Evolutionary conservation across 2,888 invertebrate species (phyloP), one percentile per base, ranked within the genome.

Genomic region (Steromphala cineraria): DNA sequence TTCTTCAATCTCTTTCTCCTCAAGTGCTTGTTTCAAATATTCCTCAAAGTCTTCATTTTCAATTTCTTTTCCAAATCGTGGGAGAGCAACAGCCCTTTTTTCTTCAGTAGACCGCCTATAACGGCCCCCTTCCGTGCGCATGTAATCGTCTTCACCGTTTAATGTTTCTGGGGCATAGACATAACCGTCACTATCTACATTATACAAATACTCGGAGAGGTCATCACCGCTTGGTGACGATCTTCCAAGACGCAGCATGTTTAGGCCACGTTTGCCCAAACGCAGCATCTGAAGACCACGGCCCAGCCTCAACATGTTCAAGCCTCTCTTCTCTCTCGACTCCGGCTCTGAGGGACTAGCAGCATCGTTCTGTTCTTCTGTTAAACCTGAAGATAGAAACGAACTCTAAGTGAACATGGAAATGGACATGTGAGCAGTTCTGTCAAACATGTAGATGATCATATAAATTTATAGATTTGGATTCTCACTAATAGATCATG

Each of bases 261-360:
- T 87, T 67, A 87, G 82, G 5, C 84, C 85, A 46, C 90, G 82
- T 80, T 90, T 90, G 8, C 90, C 90, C 17, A 90, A 82, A 4
- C 90, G 81, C 15, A 90, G 80, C 90, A 90, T 90, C 31, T 89
- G 87, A 28, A 90, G 83, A 4, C 89, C 89, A 19, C 90, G 84
- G 0, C 88, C 88, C 3, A 89, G 80, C 62, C 89, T 71, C 3
- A 88, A 81, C 89, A 89, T 89, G 75, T 85, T 87, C 2, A 88
- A 77, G 1, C 83, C 85, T 62, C 88, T 80, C 46, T 86, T 82
- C 5, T 87, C 87, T 78, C 87, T 84, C 67, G 80, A 80, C 31
- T 84, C 77, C 1, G 85, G 81, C 24, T 83, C 84, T 55, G 83
- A 84, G 0, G 67, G 28, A 46, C 28, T 17, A 13, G 40, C 19